Base-by-base conservation (phyloP, 2,888 invertebrate genomes). In the Scaptomyza tumidula region DNA sequence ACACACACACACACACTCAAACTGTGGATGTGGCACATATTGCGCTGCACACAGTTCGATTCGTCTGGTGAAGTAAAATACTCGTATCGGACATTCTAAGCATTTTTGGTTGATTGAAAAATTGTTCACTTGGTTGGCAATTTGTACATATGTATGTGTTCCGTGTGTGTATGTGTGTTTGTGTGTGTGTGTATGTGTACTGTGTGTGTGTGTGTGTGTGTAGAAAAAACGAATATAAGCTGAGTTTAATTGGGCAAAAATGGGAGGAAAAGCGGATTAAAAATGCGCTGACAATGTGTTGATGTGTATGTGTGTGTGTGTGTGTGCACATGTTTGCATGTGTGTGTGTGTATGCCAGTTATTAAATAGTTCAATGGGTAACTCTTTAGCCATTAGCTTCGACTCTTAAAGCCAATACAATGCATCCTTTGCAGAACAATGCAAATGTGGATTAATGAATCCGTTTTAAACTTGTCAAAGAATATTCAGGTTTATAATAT, bases 61-160 rank as follows among this genome's bases (percentile, higher is more conserved):
- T 75, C 73, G 69, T 58, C 62, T 56, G 53, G 59, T 52, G 71
- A 74, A 67, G 84, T 71, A 85, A 78, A 64, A 67, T 70, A 64
- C 72, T 71, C 56, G 62, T 39, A 52, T 53, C 35, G 63, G 59
- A 65, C 33, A 68, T 82, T 85, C 87, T 79, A 82, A 87, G 72
- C 82, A 87, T 84, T 84, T 84, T 87, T 85, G 81, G 83, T 81
- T 84, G 86, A 84, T 84, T 84, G 83, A 87, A 84, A 84, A 87
- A 87, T 87, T 87, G 86, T 81, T 82, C 83, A 84, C 81, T 84
- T 84, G 78, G 78, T 54, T 81, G 81, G 81, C 81, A 80, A 78
- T 84, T 76, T 64, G 33, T 52, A n/a, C 31, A 46, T 61, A 27
- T 60, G 33, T 57, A 48, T 55, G 27, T 52, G 29, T 24, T 24